A percentile compares a stretch with the other conserved stretches of the same genome.
phyloP scores from a whole-genome alignment of 2,888 invertebrate species.

The Slavum lentiscoides region DNA sequence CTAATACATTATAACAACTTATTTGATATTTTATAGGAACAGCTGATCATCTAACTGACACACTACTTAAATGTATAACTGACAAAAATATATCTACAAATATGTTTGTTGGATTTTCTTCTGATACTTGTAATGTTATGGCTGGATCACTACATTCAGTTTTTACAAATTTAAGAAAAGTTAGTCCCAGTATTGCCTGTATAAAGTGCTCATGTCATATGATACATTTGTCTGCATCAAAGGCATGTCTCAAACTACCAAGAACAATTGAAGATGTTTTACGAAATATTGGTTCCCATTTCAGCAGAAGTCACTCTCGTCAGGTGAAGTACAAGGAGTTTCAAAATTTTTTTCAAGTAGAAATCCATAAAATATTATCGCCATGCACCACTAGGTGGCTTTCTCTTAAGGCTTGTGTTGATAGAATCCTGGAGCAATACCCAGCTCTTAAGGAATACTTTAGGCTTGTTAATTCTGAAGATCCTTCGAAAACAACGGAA shows the following conservation, averaged over 20 bases:
- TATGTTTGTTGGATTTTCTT: constrained; percentile 22
- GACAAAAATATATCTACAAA: constrained; percentile 1
- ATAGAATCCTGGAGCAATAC: constrained; percentile 47
- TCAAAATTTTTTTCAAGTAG: constrained; percentile 20
- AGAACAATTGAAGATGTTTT: constrained; percentile 23
- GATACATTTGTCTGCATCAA: constrained; percentile 39
- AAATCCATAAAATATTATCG: constrained; percentile 47
- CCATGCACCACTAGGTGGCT: constrained; percentile 41
- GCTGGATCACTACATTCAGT: constrained; percentile 12
- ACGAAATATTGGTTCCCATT: constrained; percentile 29
- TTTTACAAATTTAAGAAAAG: constrained; percentile 7
- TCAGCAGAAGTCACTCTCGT: constrained; percentile 19
- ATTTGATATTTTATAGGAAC: constrained; percentile 14
- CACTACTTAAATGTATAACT: constrained; percentile 8
- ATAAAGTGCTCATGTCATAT: constrained; percentile 58
- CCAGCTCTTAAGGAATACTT: constrained; percentile 54
- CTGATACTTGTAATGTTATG: constrained; percentile 32
- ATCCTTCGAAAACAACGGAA: constrained; percentile 30
- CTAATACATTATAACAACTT: constrained; percentile 16
- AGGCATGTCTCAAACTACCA: constrained; percentile 21
- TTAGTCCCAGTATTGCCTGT: constrained; percentile 16
- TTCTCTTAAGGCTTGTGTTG: constrained; percentile 18
- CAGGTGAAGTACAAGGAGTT: neutral
- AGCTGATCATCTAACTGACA: constrained; percentile 10
- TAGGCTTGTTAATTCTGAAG: constrained; percentile 25